phyloP scores from a whole-genome alignment of 1,140 invertebrate species.

The Papilio aristodemus region DNA sequence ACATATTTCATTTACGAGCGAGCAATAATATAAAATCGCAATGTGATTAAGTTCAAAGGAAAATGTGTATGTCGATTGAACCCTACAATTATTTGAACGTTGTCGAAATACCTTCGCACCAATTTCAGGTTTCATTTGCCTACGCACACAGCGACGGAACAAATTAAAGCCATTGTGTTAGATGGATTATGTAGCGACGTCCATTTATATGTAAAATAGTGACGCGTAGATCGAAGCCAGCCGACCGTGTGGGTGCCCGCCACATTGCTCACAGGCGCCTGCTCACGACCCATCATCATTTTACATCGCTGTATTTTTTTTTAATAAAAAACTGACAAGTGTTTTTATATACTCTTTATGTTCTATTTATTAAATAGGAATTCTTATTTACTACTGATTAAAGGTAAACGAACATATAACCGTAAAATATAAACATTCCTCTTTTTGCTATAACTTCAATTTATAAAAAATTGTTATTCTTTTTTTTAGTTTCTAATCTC shows the following conservation, averaged over 20 bases:
- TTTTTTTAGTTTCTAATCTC: too few species aligned
- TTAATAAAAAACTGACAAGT: not conserved
- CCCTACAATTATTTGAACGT: slow-evolving; percentile 36
- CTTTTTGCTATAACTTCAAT: too few species aligned
- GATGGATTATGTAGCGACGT: slow-evolving; percentile 71
- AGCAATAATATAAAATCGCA: not conserved
- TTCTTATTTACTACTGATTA: too few species aligned
- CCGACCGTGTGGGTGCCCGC: slow-evolving; percentile 52
- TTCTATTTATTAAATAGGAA: too few species aligned
- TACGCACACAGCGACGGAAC: slow-evolving; percentile 57
- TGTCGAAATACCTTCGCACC: slow-evolving; percentile 40
- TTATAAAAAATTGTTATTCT: too few species aligned
- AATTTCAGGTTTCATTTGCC: slow-evolving; percentile 65
- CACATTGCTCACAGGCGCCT: slow-evolving; percentile 43
- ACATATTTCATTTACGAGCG: too few species aligned
- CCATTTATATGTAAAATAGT: slow-evolving; percentile 80
- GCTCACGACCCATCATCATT: slow-evolving; percentile 32
- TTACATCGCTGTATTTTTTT: slow-evolving; percentile 24
- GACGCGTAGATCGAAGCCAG: slow-evolving; percentile 66
- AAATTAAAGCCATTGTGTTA: slow-evolving; percentile 77
- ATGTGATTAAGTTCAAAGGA: not conserved
- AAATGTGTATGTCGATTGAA: not conserved
- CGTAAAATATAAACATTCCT: too few species aligned
- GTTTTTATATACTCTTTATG: too few species aligned
- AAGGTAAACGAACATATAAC: too few species aligned